A percentile compares a stretch with the other conserved stretches of the same genome.
Evolutionary conservation across 2,113 vertebrate species (phyloP).

Genomic region (Notechis scutatus): DNA sequence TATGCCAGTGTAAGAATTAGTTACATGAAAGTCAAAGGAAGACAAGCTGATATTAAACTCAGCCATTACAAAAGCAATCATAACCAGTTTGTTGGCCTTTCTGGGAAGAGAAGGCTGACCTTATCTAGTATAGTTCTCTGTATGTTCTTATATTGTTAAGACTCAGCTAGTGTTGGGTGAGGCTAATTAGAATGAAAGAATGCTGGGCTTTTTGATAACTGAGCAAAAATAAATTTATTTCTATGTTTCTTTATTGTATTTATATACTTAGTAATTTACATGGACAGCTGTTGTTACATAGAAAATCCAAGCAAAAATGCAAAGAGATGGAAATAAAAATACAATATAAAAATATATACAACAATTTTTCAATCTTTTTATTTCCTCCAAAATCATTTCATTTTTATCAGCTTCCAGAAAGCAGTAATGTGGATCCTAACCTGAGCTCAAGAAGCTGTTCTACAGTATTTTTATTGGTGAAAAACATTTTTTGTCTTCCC

Average conservation of each 20-base stretch:
- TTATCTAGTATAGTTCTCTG: background rate
- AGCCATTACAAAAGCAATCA: background rate
- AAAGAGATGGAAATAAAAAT: background rate
- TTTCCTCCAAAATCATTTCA: background rate
- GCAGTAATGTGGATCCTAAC: background rate
- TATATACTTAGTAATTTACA: background rate
- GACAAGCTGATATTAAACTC: background rate
- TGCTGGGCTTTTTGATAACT: background rate
- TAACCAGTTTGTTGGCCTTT: background rate
- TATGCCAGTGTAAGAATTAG: background rate
- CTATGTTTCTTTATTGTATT: background rate
- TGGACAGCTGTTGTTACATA: background rate
- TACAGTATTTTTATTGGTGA: background rate
- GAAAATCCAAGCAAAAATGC: background rate
- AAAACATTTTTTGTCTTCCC: background rate
- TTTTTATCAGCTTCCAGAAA: background rate
- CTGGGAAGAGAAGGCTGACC: background rate
- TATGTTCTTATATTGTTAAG: background rate
- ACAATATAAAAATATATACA: background rate
- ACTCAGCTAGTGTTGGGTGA: background rate
- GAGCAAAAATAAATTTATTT: background rate
- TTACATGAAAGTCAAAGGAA: background rate
- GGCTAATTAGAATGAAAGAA: background rate
- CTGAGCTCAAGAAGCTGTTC: background rate
- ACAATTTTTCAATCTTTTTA: background rate